Base-by-base conservation (phyloP, 2,113 vertebrate genomes). In the Lophius piscatorius region DNA sequence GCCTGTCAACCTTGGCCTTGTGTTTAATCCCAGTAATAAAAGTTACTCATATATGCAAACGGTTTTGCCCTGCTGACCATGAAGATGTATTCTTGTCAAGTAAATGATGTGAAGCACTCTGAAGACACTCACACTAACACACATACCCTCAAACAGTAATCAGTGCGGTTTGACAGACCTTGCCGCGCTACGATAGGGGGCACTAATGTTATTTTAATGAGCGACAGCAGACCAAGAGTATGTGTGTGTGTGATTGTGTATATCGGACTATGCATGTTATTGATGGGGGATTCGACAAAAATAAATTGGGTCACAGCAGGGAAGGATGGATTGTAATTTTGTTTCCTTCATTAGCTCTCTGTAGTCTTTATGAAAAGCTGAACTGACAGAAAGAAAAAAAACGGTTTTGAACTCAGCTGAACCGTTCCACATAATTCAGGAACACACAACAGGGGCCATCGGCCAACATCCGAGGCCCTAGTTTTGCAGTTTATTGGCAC, bases 291-390 rank as follows among this genome's bases (percentile, higher is more conserved):
- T 3, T 81, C 35, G 52, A 58, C 61, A 40, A 76, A 60, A 17
- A 51, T 63, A 70, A 75, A 70, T 7, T 57, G 50, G 71, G 74
- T 70, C 78, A 78, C 56, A 54, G 60, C 68, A 49, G 60, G 67
- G 52, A 54, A 6, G 18, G 24, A 61, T 56, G 57, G 50, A 17
- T 49, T 59, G 23, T 45, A 52, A 57, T 31, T 54, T 49, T 16
- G 38, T 20, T 21, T 40, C 33, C 33, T 49, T 62, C 33, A 46
- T 68, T 54, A 49, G 22, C 17, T 26, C 41, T 16, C 22, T 20
- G 0, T 63, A 57, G 44, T 64, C 66, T n/a, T n/a, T n/a, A n/a
- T 67, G 45, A 28, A 28, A 44, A 47, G 9, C 51, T 55, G 49
- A 48, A 49, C 47, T 13, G 17, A 17, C 14, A 38, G 6, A 3